Conservation (phyloP, 2,113 vertebrate species). For the Thinocorus orbignyianus region DNA sequence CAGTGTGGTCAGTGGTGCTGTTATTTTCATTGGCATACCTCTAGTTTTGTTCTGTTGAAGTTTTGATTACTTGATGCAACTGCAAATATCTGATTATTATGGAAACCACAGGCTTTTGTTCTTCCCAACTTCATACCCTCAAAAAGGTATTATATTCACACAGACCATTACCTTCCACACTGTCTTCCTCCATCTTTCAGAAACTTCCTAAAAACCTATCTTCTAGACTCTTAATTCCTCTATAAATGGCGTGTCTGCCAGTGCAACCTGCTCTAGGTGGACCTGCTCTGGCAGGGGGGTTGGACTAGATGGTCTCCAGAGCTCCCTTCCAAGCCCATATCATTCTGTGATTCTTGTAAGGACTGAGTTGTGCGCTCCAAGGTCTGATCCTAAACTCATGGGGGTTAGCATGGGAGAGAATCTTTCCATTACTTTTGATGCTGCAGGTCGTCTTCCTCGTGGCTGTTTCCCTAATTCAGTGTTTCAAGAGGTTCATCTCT, state of each 20-base stretch:
- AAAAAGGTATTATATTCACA: neutral
- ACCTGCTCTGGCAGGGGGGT: too few relatives aligned
- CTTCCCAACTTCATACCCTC: neutral
- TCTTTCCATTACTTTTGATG: neutral
- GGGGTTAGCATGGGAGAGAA: neutral
- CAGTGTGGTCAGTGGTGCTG: neutral
- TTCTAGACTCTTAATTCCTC: neutral
- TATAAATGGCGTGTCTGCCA: accelerated
- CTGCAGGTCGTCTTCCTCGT: neutral
- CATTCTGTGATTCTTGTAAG: neutral
- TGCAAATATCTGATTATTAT: neutral
- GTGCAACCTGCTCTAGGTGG: too few relatives aligned
- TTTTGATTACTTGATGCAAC: neutral
- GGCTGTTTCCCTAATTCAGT: neutral
- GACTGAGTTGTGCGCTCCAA: accelerated
- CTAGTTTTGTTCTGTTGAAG: neutral
- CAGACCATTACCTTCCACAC: neutral
- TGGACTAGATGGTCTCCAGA: too few relatives aligned
- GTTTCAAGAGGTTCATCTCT: neutral
- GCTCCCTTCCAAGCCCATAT: too few relatives aligned
- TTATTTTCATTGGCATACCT: neutral
- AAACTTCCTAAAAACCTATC: neutral
- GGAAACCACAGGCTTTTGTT: neutral
- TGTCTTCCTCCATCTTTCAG: neutral
- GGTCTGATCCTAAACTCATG: neutral